A percentile compares a stretch with the other conserved stretches of the same genome.
phyloP scores from a whole-genome alignment of 2,888 invertebrate species.

The Eilema sororculum region DNA sequence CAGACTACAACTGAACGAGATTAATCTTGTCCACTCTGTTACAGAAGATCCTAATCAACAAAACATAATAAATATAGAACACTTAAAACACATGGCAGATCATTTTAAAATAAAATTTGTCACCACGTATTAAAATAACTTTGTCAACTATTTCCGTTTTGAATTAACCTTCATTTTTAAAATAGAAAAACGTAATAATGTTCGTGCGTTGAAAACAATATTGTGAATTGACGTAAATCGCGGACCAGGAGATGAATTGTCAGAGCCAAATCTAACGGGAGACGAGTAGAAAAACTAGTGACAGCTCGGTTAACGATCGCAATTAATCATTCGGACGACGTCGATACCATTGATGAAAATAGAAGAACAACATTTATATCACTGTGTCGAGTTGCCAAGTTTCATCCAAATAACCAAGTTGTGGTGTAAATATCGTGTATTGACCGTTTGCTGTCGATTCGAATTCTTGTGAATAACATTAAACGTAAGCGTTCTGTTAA shows the following conservation, averaged over 20 bases:
- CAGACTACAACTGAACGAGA: not conserved
- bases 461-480: slow-evolving; percentile 9
- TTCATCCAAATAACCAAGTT: slow-evolving; percentile 19
- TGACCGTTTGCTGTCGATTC: slow-evolving; percentile 22
- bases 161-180: slow-evolving; percentile 42
- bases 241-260: slow-evolving; percentile 47
- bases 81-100: not conserved
- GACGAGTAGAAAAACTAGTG: slow-evolving; percentile 43
- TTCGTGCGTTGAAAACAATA: slow-evolving; percentile 37
- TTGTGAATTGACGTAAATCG: slow-evolving; percentile 42
- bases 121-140: slow-evolving; percentile 37
- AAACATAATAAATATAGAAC: slow-evolving; percentile 8
- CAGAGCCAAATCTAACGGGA: slow-evolving; percentile 36
- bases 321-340: slow-evolving; percentile 46
- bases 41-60: slow-evolving; percentile 10
- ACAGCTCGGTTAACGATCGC: slow-evolving; percentile 44
- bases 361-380: slow-evolving; percentile 35
- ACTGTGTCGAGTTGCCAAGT: slow-evolving; percentile 39
- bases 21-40: not conserved
- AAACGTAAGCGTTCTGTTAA: not conserved
- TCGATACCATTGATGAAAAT: slow-evolving; percentile 43
- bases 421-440: slow-evolving; percentile 32
- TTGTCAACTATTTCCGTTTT: slow-evolving; percentile 33
- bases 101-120: slow-evolving; percentile 32
- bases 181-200: slow-evolving; percentile 32